Percentiles rank a stretch among this genome's conserved stretches.
Conservation (phyloP, 2,113 vertebrate species). For the Sebastes schlegelii region DNA sequence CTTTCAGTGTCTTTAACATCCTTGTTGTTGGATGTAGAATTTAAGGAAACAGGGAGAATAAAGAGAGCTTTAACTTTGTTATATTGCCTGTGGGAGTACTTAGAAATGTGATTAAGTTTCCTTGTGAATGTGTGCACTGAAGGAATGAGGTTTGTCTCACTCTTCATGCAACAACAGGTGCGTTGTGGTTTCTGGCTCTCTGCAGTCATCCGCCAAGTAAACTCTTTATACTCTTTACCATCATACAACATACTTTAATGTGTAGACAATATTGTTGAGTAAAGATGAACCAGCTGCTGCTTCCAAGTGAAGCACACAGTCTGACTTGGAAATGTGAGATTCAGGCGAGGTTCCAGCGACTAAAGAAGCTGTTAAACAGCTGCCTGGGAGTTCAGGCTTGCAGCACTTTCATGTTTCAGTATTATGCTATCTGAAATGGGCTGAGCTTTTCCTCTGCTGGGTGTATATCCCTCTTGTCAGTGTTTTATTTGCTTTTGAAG, state of each 20-base stretch:
- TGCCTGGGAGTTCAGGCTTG: neutral
- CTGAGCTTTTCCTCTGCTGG: neutral
- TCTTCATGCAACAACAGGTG: slow-evolving; percentile 39
- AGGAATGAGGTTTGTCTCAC: slow-evolving; percentile 1
- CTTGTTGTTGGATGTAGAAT: neutral
- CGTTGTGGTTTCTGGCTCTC: slow-evolving; percentile 23
- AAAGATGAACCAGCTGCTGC: no score
- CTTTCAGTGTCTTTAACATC: neutral
- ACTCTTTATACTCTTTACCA: neutral
- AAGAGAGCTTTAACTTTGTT: neutral
- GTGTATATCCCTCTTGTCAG: neutral
- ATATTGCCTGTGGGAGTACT: neutral
- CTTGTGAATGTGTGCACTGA: neutral
- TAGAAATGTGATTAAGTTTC: neutral
- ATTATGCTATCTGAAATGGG: slow-evolving; percentile 36
- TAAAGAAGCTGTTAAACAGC: slow-evolving; percentile 38
- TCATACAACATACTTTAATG: neutral
- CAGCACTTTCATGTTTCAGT: neutral
- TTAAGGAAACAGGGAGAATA: neutral
- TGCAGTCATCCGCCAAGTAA: neutral
- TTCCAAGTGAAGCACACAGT: neutral
- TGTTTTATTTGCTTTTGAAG: slow-evolving; percentile 48
- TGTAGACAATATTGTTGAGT: neutral
- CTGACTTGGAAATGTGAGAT: slow-evolving; percentile 25
- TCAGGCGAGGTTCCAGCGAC: slow-evolving; percentile 27